phyloP scores from a whole-genome alignment of 2,797 vertebrate species.

The Odontamblyopus lacepedii region DNA sequence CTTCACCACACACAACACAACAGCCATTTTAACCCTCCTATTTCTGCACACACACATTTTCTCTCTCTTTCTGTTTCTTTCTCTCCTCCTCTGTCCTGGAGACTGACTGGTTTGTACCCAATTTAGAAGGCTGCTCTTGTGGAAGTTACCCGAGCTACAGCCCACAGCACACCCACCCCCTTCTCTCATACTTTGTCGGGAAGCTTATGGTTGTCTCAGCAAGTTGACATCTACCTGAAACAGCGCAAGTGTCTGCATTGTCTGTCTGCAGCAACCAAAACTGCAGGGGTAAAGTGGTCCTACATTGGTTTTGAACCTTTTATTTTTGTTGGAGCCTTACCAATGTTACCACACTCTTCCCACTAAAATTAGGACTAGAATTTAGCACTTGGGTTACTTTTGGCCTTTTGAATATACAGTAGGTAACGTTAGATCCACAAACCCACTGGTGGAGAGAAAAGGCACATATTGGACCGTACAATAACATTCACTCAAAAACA shows the following conservation, averaged over 20 bases:
- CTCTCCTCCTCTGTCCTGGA: slow-evolving; percentile 29
- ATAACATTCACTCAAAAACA: not conserved
- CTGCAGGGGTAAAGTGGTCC: not conserved
- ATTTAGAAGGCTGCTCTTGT: slow-evolving; percentile 54
- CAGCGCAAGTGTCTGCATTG: slow-evolving; percentile 41
- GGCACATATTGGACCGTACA: not conserved
- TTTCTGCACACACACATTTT: slow-evolving; percentile 19
- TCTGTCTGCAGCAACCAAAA: slow-evolving; percentile 42
- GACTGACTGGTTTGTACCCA: slow-evolving; percentile 48
- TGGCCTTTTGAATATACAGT: not conserved
- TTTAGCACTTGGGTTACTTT: not conserved
- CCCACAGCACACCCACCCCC: slow-evolving; percentile 4
- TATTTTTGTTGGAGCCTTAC: not conserved
- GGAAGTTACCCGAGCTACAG: slow-evolving; percentile 30
- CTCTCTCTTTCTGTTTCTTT: too few species aligned
- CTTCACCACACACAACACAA: slow-evolving; percentile 54
- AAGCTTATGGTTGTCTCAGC: slow-evolving; percentile 66
- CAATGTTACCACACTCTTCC: too few species aligned
- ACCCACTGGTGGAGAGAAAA: not conserved
- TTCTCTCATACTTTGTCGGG: slow-evolving; percentile 32
- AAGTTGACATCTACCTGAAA: slow-evolving; percentile 56
- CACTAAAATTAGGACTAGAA: too few species aligned
- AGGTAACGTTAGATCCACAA: not conserved
- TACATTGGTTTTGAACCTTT: not conserved
- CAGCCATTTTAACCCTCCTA: slow-evolving; percentile 57